Base-by-base conservation (phyloP, 2,888 invertebrate genomes). In the Melieria crassipennis region DNA sequence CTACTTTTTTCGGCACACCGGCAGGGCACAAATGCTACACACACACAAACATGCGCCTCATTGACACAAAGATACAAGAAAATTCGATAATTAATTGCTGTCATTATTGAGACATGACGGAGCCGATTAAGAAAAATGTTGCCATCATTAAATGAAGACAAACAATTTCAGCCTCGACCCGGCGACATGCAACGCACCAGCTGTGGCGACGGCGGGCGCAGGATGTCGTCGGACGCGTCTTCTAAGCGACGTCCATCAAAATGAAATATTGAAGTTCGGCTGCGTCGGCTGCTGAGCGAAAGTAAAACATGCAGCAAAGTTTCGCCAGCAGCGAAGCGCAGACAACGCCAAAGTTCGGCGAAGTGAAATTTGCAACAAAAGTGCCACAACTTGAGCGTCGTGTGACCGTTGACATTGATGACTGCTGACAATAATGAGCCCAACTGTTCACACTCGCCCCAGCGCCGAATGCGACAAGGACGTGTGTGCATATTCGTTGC, bases 51-150 rank as follows among this genome's bases (percentile, higher is more conserved):
- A 30, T 30, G 30, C 30, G 30, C 30, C 30, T 1, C 30, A 30
- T 30, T 3, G 30, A 30, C 30, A 30, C 30, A 30, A 30, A 30
- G 30, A 30, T 30, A 65, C 13, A 43, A 72, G 71, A 69, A 75
- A 76, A 74, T 73, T 65, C 70, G 72, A 69, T 76, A 81, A 81
- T 81, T 79, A 81, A 81, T 81, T 78, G 80, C 73, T 70, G 72
- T 78, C 78, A 81, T 81, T 81, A 81, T 78, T 74, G 77, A 76
- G 75, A 79, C 78, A 80, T 77, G 80, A 76, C 74, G 77, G 65
- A 57, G 74, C 75, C 79, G 79, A 81, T 79, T 80, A 79, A 79
- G 79, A 70, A 73, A 73, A 69, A 64, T 64, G 66, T 67, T 63
- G 56, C 55, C 46, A 62, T 69, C 74, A 68, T 75, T 70, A 73